A percentile compares a stretch with the other conserved stretches of the same genome.
phyloP scores from a whole-genome alignment of 1,140 invertebrate species.

The Halictus rubicundus region DNA sequence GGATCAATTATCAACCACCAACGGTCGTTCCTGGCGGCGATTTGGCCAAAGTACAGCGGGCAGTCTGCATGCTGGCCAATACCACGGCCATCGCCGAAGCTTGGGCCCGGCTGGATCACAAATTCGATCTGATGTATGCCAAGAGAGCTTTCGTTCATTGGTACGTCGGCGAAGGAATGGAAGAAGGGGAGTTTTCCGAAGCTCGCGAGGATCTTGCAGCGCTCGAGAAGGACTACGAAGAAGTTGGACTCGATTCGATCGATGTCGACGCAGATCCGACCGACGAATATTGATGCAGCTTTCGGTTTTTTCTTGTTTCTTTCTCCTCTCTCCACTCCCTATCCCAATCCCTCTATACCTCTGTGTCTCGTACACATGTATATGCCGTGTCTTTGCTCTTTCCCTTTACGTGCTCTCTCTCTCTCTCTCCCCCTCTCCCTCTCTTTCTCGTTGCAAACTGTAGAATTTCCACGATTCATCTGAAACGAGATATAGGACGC shows the following conservation, averaged over 20 bases:
- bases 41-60: conserved; percentile 84
- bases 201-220: conserved; percentile 75
- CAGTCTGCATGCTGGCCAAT: conserved; percentile 86
- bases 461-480: no score
- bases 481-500: no score
- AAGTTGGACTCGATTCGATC: conserved; percentile 58
- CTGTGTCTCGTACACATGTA: no score
- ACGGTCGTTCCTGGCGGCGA: conserved; percentile 83
- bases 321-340: background rate
- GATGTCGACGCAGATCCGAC: conserved; percentile 46
- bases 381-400: no score
- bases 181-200: conserved; percentile 61
- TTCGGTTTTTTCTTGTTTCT: no score
- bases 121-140: conserved; percentile 62
- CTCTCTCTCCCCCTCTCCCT: no score
- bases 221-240: conserved; percentile 62
- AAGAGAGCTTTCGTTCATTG: conserved; percentile 81
- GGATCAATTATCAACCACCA: conserved; percentile 85
- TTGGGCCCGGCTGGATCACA: conserved; percentile 60
- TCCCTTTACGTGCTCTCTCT: no score
- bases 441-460: no score
- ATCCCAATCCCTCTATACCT: no score
- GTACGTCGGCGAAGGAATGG: conserved; percentile 81
- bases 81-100: conserved; percentile 79
- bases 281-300: conserved; percentile 49